These are phyloP conservation scores for Agrochola circellaris DNA, from an alignment of 2,888 invertebrate species.

Conservation along the genomic window DNA sequence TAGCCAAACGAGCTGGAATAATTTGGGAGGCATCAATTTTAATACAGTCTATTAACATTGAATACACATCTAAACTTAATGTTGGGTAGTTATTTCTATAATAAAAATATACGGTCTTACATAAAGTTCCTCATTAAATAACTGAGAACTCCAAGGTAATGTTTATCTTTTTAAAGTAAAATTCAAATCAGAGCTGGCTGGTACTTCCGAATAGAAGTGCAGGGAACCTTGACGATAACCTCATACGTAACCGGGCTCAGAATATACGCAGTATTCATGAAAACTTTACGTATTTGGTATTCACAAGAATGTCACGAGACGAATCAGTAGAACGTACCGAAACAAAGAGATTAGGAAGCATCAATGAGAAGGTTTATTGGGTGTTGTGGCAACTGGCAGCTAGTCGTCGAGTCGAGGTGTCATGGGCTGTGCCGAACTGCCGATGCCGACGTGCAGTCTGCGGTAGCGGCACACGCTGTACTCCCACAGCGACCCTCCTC, in stretches of 20 bases:
- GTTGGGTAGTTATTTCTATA: conserved; percentile 46
- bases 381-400: conserved; percentile 36
- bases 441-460: conserved; percentile 48
- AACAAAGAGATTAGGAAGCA: conserved; percentile 41
- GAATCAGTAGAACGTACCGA: conserved; percentile 30
- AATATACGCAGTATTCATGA: conserved; percentile 32
- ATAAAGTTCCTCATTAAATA: conserved; percentile 56
- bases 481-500: conserved; percentile 6
- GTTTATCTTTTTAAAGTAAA: conserved; percentile 53
- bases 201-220: conserved; percentile 55
- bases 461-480: background rate
- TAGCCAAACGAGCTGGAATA: conserved; percentile 21
- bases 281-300: conserved; percentile 16
- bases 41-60: conserved; percentile 58
- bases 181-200: conserved; percentile 53
- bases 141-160: conserved; percentile 58
- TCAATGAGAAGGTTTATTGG: conserved; percentile 8
- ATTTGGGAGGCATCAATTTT: conserved; percentile 51
- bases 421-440: conserved; percentile 1
- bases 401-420: conserved; percentile 58
- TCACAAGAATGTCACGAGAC: conserved; percentile 6
- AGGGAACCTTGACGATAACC: conserved; percentile 59
- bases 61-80: conserved; percentile 54
- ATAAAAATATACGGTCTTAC: conserved; percentile 59
- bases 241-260: conserved; percentile 40